phyloP scores from a whole-genome alignment of 2,797 vertebrate genomes.

The Heterohyrax brucei region DNA sequence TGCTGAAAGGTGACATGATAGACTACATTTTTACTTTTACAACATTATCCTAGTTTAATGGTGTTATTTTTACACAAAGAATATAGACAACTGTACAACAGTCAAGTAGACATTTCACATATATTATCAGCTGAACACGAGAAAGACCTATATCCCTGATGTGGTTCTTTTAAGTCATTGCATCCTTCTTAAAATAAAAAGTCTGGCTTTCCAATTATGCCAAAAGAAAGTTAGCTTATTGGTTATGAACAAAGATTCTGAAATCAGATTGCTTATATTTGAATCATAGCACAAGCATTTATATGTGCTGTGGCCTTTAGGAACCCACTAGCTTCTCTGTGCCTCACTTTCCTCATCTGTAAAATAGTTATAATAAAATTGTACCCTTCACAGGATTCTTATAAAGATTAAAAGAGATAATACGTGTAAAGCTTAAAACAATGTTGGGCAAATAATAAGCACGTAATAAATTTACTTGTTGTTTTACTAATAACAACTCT shows the following conservation, averaged over 20 bases:
- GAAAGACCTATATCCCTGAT: background rate
- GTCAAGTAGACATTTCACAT: background rate
- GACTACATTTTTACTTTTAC: too few species aligned
- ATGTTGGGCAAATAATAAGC: background rate
- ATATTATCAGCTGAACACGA: background rate
- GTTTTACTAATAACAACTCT: slow-evolving; percentile 4
- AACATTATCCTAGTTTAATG: background rate
- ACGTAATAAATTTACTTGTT: background rate
- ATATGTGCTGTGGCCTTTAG: background rate
- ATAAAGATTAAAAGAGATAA: background rate
- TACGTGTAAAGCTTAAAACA: background rate
- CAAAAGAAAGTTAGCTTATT: slow-evolving; percentile 28
- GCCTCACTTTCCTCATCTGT: too few species aligned
- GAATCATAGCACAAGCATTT: background rate
- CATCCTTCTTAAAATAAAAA: background rate
- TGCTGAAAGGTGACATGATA: too few species aligned
- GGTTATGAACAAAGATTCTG: slow-evolving; percentile 2
- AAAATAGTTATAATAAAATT: background rate
- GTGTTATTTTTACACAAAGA: slow-evolving; percentile 38
- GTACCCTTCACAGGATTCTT: background rate
- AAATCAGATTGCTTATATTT: background rate
- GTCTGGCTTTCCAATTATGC: background rate
- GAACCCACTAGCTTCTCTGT: background rate
- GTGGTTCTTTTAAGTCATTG: background rate
- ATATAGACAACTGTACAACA: background rate